Evolutionary conservation across 2,113 vertebrate species (phyloP).

Genomic region (Ploceus nigricollis): DNA sequence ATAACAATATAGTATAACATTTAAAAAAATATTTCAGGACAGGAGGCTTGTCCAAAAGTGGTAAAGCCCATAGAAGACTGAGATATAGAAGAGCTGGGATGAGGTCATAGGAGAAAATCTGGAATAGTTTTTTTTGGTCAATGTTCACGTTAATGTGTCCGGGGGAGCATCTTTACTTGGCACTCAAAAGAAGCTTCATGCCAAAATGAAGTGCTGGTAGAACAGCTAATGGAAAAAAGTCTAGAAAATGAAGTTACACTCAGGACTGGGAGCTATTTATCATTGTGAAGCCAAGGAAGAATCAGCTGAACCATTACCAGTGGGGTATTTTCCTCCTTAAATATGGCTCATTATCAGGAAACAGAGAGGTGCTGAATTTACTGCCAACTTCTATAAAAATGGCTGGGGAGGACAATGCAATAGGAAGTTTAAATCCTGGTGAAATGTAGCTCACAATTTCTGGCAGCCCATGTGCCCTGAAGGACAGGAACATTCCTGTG

Average conservation of each 20-base stretch:
- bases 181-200: neutral
- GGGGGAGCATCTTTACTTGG: neutral
- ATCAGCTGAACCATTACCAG: neutral
- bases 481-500: neutral
- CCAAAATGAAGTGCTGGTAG: neutral
- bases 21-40: neutral
- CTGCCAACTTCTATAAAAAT: neutral
- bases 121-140: neutral
- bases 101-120: neutral
- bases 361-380: neutral
- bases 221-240: neutral
- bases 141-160: neutral
- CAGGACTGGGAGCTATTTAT: neutral
- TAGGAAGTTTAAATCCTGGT: neutral
- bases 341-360: neutral
- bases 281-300: neutral
- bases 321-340: neutral
- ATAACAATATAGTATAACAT: neutral
- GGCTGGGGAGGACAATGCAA: neutral
- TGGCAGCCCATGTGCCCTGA: neutral
- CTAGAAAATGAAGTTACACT: neutral
- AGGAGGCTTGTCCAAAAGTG: neutral
- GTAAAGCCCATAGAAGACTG: neutral
- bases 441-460: neutral
- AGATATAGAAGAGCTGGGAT: neutral